Evolutionary conservation across 1,140 invertebrate genomes (phyloP), one percentile per base, ranked within the genome.

Genomic region (Leptinotarsa lineolata): DNA sequence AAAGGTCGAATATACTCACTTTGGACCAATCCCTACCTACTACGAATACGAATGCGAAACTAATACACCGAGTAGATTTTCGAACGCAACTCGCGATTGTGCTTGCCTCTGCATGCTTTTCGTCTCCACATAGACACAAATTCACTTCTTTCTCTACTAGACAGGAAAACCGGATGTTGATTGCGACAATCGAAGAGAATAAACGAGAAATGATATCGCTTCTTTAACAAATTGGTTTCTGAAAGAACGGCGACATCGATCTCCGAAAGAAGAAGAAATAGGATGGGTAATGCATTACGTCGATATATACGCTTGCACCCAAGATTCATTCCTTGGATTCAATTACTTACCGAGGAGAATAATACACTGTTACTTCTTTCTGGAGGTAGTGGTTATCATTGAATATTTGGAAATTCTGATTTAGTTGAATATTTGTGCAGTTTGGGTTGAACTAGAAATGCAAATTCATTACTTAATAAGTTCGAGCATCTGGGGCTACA

Each of bases 111-210:
- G 81, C 81, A 82, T 81, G 78, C 74, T 75, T 18, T 71, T 74
- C 73, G 73, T 80, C 74, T 77, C 64, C 68, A 22, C 48, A 60
- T 54, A 65, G 74, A 76, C 76, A 81, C 75, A 75, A 77, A 79
- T 80, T 75, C 74, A 75, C 74, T 76, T 80, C 76, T 81, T 81
- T 76, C 73, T 75, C 78, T 75, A 74, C 71, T 65, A 75, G 78
- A 81, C 79, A 78, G 81, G 78, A 82, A 81, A 80, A 80, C 79
- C 82, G 82, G 82, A 83, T 83, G 82, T 82, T 82, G 82, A 82
- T 83, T 83, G 80, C 80, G 79, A 81, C 81, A 82, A 82, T 81
- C 68, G 78, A 76, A 72, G 68, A 73, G 74, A 80, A 81, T 78
- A 78, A 54, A 74, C 76, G 66, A 77, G 74, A 81, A 81, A 80